These are phyloP conservation scores for Adelosebastes latens DNA, from an alignment of 2,797 vertebrate genomes.

Conservation along the genomic window DNA sequence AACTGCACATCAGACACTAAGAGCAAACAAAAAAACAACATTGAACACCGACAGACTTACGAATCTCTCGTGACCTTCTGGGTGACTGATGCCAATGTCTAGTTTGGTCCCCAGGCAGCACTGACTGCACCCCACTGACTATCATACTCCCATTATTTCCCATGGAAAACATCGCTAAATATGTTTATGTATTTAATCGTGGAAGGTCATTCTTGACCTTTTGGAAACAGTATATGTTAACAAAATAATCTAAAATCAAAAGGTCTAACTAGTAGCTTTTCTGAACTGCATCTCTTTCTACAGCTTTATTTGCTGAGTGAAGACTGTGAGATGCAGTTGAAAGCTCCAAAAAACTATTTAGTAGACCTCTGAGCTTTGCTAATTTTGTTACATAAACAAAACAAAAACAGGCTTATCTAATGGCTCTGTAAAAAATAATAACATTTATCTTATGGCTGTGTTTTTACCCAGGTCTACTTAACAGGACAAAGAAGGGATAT, in stretches of 20 bases:
- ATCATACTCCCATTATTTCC: background rate
- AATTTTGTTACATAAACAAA: background rate
- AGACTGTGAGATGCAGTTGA: background rate
- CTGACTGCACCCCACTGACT: background rate
- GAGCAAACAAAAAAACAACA: background rate
- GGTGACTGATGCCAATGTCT: background rate
- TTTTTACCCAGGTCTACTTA: background rate
- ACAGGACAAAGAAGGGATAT: conserved; percentile 43
- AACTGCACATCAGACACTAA: background rate
- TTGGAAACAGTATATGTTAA: background rate
- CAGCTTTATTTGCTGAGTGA: background rate
- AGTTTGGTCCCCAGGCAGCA: background rate
- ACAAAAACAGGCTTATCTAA: background rate
- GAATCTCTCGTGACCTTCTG: conserved; percentile 8
- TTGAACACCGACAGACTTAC: background rate
- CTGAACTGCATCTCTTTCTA: background rate
- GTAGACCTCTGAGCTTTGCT: background rate
- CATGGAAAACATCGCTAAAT: background rate
- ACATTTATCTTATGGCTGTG: background rate
- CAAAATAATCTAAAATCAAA: background rate
- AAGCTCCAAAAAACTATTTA: background rate
- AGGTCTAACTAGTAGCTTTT: background rate
- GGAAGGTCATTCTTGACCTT: background rate
- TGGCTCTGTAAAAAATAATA: background rate
- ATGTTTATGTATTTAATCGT: background rate